These are phyloP conservation scores for Platypus cylindrus DNA, from an alignment of 2,888 invertebrate species.

Conservation along the genomic window DNA sequence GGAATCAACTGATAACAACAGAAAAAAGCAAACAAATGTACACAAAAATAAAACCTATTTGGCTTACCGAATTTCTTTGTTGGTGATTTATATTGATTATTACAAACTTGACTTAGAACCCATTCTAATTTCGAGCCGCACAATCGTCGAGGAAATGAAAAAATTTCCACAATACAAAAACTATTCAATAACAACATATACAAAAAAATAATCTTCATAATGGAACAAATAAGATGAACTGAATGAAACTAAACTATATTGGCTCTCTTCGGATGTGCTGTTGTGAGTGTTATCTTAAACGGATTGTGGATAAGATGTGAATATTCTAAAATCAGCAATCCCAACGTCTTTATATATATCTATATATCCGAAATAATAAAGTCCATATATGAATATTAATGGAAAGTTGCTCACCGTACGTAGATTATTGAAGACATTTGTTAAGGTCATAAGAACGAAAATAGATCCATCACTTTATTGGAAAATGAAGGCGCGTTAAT, in stretches of 20 bases:
- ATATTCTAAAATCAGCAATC: too few species aligned
- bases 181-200: constrained; percentile 1
- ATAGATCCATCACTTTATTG: too few species aligned
- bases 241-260: too few species aligned
- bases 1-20: too few species aligned
- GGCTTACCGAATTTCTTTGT: constrained; percentile 4
- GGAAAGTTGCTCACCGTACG: constrained; percentile 3
- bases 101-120: constrained; percentile 2
- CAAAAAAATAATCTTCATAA: constrained; percentile 2
- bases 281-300: too few species aligned
- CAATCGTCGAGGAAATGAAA: neutral
- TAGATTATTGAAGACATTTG: constrained; percentile 2
- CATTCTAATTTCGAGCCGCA: constrained; percentile 2
- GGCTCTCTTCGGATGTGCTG: too few species aligned
- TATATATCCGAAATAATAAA: too few species aligned
- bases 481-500: too few species aligned
- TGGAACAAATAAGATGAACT: neutral
- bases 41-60: neutral
- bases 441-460: constrained; percentile 3
- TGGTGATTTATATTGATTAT: constrained; percentile 2
- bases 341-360: too few species aligned
- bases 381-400: constrained; percentile 7
- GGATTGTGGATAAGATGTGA: too few species aligned
- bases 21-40: too few species aligned
- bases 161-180: neutral